These are phyloP conservation scores for Gymnoscopelus microlampas DNA, from an alignment of 2,797 vertebrate genomes.

Conservation along the genomic window DNA sequence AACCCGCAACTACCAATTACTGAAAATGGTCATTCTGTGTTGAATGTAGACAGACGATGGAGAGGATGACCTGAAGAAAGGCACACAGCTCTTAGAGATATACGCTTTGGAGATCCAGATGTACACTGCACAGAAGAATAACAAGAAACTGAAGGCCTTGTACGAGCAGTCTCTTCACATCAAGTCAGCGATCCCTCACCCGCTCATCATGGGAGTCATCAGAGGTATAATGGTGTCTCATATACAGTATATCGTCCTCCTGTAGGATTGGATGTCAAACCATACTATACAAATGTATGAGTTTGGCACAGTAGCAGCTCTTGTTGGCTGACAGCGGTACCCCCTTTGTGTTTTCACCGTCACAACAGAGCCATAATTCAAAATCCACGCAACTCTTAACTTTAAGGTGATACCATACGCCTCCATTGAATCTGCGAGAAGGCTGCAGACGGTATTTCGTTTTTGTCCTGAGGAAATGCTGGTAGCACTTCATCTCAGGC, in stretches of 20 bases:
- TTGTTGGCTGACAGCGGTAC: too few relatives aligned
- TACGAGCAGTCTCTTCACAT: constrained; percentile 99
- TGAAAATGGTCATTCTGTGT: background rate
- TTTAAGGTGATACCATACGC: too few relatives aligned
- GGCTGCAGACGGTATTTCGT: too few relatives aligned
- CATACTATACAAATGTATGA: too few relatives aligned
- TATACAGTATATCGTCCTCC: background rate
- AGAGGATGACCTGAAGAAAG: constrained; percentile 98
- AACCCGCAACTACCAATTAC: too few relatives aligned
- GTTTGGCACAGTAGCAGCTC: too few relatives aligned
- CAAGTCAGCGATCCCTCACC: constrained; percentile 99
- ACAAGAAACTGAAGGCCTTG: constrained; percentile 98
- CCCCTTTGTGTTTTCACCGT: too few relatives aligned
- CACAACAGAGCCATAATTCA: too few relatives aligned
- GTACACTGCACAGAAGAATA: constrained; percentile 99
- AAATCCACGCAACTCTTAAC: too few relatives aligned
- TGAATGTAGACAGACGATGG: constrained; percentile 93
- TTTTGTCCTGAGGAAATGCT: too few relatives aligned
- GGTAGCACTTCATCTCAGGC: too few relatives aligned
- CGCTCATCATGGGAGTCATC: constrained; percentile 99
- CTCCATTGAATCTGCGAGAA: too few relatives aligned
- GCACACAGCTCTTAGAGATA: constrained; percentile 98
- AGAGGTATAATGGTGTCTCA: constrained; percentile 82
- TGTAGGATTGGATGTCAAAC: background rate
- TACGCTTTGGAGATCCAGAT: constrained; percentile 99